Percentiles rank a stretch among this genome's conserved stretches.
phyloP scores from a whole-genome alignment of 2,888 invertebrate genomes.

The Synanthedon formicaeformis region DNA sequence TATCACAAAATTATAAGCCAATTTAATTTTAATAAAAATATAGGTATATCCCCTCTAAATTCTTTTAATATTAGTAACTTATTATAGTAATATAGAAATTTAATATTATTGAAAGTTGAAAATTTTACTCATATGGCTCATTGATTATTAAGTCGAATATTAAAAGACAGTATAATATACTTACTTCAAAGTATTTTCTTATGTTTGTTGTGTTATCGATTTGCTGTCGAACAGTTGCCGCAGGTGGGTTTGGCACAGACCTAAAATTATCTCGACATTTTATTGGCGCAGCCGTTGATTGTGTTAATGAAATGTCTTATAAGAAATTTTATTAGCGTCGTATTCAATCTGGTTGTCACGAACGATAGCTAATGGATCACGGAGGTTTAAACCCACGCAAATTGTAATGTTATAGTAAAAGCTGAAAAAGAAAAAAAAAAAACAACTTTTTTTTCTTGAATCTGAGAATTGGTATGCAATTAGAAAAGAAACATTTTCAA shows the following conservation, averaged over 20 bases:
- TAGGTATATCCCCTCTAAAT: too few species aligned
- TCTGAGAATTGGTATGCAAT: neutral
- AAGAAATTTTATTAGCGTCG: slow-evolving; percentile 10
- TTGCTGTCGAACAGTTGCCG: slow-evolving; percentile 32
- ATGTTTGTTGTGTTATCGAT: slow-evolving; percentile 34
- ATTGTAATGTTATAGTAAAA: neutral
- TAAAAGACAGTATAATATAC: too few species aligned
- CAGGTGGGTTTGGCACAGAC: slow-evolving; percentile 40
- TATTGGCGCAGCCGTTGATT: slow-evolving; percentile 36
- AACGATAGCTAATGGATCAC: neutral
- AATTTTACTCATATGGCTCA: too few species aligned
- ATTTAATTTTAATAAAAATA: too few species aligned
- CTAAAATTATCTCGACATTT: slow-evolving; percentile 51
- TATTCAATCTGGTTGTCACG: slow-evolving; percentile 1
- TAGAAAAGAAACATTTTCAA: too few species aligned
- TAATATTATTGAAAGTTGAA: too few species aligned
- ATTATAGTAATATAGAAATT: too few species aligned
- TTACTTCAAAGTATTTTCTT: neutral
- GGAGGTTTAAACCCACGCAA: neutral
- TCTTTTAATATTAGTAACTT: too few species aligned
- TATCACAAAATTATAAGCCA: too few species aligned
- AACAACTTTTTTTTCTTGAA: neutral
- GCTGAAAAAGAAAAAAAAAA: neutral
- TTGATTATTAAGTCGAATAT: too few species aligned
- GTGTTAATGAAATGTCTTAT: slow-evolving; percentile 42